phyloP scores from a whole-genome alignment of 2,797 vertebrate genomes.

The Semotilus atromaculatus region DNA sequence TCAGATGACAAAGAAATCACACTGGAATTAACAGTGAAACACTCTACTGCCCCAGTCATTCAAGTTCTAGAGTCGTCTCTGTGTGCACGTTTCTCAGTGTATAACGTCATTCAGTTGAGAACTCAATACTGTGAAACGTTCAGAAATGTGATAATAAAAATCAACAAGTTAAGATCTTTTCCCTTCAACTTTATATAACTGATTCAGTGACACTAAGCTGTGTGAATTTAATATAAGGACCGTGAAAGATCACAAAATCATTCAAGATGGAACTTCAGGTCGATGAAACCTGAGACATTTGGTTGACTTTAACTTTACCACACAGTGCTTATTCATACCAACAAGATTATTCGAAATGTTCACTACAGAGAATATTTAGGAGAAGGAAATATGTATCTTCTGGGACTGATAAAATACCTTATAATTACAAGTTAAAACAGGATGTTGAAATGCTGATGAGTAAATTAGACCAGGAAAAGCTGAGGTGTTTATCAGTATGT shows the following conservation, averaged over 20 bases:
- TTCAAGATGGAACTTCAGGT: slow-evolving; percentile 2
- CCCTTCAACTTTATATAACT: neutral
- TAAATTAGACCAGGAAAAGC: neutral
- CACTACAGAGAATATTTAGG: neutral
- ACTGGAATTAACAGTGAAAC: neutral
- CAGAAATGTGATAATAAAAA: neutral
- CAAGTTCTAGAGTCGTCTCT: neutral
- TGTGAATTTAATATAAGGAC: neutral
- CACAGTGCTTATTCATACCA: slow-evolving; percentile 47
- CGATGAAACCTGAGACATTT: neutral
- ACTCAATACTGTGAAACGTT: neutral
- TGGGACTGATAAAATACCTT: neutral
- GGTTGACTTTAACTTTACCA: slow-evolving; percentile 6
- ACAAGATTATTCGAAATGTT: slow-evolving; percentile 6
- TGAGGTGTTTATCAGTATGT: slow-evolving; percentile 1
- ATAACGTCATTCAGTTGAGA: neutral
- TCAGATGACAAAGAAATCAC: neutral
- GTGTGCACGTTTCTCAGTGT: neutral
- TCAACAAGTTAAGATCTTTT: neutral
- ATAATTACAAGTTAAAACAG: slow-evolving; percentile 16
- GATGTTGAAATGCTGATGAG: neutral
- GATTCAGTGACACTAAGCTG: neutral
- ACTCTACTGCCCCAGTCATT: slow-evolving; percentile 2
- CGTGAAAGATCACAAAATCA: neutral
- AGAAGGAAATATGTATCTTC: neutral